Evolutionary conservation across 2,797 vertebrate genomes (phyloP), one percentile per base, ranked within the genome.

Genomic region (Falco naumanni): DNA sequence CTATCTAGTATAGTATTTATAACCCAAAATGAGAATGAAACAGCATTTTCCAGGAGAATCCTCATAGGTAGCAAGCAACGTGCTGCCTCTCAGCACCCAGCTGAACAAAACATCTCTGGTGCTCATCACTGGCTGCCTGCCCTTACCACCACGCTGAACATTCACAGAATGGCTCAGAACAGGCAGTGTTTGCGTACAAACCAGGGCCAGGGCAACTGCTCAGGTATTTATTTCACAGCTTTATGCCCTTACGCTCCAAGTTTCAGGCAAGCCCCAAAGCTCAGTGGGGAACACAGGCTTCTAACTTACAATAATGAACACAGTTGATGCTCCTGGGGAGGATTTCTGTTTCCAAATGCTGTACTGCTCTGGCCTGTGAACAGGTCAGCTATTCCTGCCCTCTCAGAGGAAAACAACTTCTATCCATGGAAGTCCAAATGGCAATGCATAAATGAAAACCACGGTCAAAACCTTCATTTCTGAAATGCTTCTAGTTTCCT

Each of bases 61-160:
- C 47, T 53, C 12, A 2, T 2, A n/a, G 25, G 2, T 45, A 21
- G 2, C 48, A 39, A 61, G 29, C 47, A 24, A 29, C 0, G 0
- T 24, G 24, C 65, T 78, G 41, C 51, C 17, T 25, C 43, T 26
- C 34, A 47, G 76, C 11, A 4, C 29, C 24, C 11, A 10, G 2
- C 0, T n/a, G 50, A 87, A 22, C 9, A 33, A 65, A 81, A 19
- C 3, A 64, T 61, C 25, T 59, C 37, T 0, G 0, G 28, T 69
- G 31, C 65, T 41, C 1, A 5, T 13, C 8, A 11, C 0, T 25
- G 50, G 18, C 60, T 63, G 26, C 6, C 9, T 11, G 37, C 8
- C 1, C n/a, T 39, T 21, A 16, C 33, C 79, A 33, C 29, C 13
- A 0, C 0, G 6, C 63, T 63, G 37, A 39, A 12, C 0, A 0